Conservation (phyloP, 92 coral and sea anemone genomes). For the Zoanthus sociatus region DNA sequence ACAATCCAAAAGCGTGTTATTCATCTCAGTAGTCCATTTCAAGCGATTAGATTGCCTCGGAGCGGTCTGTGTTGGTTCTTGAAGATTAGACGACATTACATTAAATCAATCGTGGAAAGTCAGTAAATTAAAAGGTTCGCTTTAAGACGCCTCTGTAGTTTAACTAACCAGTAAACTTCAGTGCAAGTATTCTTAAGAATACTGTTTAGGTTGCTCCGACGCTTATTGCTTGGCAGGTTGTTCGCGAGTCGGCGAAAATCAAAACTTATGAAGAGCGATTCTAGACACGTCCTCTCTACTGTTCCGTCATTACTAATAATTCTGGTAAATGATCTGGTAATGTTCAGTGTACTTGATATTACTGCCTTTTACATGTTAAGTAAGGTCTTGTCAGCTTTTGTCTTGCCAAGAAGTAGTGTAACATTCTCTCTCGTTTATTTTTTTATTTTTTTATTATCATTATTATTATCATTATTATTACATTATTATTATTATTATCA, state of each 20-base stretch:
- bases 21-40: constrained; percentile 57
- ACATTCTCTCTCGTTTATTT: no score
- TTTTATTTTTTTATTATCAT: no score
- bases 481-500: no score
- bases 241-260: constrained; percentile 49
- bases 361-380: no score
- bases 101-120: constrained; percentile 9
- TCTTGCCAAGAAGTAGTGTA: no score
- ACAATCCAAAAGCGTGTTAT: constrained; percentile 45
- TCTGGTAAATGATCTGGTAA: no score
- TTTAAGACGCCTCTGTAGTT: constrained; percentile 21
- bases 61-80: constrained; percentile 53
- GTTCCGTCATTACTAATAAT: background rate
- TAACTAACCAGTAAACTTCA: constrained; percentile 36
- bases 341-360: no score
- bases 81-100: constrained; percentile 19
- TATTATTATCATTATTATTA: no score
- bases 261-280: constrained; percentile 47
- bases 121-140: constrained; percentile 14
- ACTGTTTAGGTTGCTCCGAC: constrained; percentile 58
- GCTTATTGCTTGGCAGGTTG: constrained; percentile 55
- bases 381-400: no score
- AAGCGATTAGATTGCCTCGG: constrained; percentile 44
- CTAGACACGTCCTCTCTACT: constrained; percentile 60
- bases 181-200: constrained; percentile 50